Evolutionary conservation across 2,888 invertebrate species (phyloP).

Genomic region (Globia sparganii): DNA sequence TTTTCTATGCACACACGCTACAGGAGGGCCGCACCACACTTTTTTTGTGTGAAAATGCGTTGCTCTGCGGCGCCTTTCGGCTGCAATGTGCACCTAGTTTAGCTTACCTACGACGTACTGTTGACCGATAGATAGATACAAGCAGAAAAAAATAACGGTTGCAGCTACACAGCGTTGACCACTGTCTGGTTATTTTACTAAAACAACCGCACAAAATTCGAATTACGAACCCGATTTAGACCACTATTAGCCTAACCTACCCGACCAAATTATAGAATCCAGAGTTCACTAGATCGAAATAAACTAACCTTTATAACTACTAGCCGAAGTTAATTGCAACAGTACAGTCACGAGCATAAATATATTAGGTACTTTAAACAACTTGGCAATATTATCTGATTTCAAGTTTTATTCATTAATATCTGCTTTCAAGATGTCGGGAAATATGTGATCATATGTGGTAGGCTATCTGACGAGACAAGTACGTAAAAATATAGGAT

Average conservation of each 20-base stretch:
- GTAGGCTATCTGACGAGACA: not conserved
- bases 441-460: not conserved
- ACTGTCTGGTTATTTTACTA: not conserved
- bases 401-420: not conserved
- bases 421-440: not conserved
- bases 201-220: not conserved
- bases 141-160: not conserved
- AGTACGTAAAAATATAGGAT: not conserved
- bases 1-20: not conserved
- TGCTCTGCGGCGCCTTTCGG: not conserved
- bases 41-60: not conserved
- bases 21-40: not conserved
- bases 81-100: not conserved
- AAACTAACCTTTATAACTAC: slow-evolving; percentile 7
- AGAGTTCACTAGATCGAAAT: not conserved
- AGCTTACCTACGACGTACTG: not conserved
- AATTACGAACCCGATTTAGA: not conserved
- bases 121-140: not conserved
- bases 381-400: not conserved
- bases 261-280: not conserved
- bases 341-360: not conserved
- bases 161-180: not conserved
- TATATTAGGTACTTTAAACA: not conserved
- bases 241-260: not conserved
- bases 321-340: slow-evolving; percentile 3